Evolutionary conservation across 2,888 invertebrate species (phyloP), one percentile per base, ranked within the genome.

Genomic region (Drosophila meridiana): DNA sequence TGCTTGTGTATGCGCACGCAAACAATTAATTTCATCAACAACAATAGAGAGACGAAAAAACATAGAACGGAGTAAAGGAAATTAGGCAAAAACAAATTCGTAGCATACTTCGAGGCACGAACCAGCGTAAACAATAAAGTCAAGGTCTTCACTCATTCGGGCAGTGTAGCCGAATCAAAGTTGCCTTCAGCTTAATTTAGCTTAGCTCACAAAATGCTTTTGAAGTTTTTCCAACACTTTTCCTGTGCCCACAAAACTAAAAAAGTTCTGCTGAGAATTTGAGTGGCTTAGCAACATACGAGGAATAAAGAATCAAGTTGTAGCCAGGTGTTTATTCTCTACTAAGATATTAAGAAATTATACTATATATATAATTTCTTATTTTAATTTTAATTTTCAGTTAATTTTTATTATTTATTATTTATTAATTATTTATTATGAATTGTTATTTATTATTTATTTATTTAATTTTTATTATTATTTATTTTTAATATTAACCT

Each of bases 21-120:
- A 83, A 80, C 82, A 83, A 83, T 83, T 83, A 83, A 83, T 83
- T 82, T 80, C 59, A 76, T 82, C 70, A 72, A 70, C 67, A 77
- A 73, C 69, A 73, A 76, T 68, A 58, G 64, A 34, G 68, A 71
- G 50, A 59, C 38, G 61, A 32, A 32, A 38, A 55, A 28, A 40
- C 63, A 47, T 56, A 40, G 60, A 20, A 45, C 40, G 47, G 42
- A 74, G 68, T 69, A 76, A 71, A 71, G 64, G 70, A 72, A 69
- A 43, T 52, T 47, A 69, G 30, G 48, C 64, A 66, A 71, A 34
- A 43, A 63, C 36, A 53, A 71, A 76, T 74, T 28, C 73, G 53
- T 62, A 69, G 70, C 69, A 75, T 67, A 71, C 55, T 69, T 68
- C 62, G 11, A 67, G 64, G 32, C 32, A 63, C 52, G n/a, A n/a